A percentile compares a stretch with the other conserved stretches of the same genome.
phyloP scores from a whole-genome alignment of 1,140 invertebrate genomes.

The Lordiphosa clarofinis region DNA sequence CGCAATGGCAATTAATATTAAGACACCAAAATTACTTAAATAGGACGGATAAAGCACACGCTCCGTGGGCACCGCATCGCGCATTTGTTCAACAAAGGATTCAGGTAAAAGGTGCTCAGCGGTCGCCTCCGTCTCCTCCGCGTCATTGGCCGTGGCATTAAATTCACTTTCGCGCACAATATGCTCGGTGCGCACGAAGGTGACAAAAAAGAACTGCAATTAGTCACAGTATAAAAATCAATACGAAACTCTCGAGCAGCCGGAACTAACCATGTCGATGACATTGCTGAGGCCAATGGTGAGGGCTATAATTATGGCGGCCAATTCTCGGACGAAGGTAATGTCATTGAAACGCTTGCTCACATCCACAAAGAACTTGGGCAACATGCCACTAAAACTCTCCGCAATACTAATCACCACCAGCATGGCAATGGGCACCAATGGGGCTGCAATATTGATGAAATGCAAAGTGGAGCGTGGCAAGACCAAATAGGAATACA shows the following conservation, averaged over 20 bases:
- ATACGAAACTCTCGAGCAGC: conserved; percentile 17
- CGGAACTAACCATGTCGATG: conserved; percentile 81
- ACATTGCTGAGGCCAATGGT: conserved; percentile 82
- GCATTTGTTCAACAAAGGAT: conserved; percentile 68
- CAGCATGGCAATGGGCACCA: conserved; percentile 80
- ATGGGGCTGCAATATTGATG: conserved; percentile 80
- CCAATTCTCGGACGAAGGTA: conserved; percentile 81
- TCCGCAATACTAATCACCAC: conserved; percentile 81
- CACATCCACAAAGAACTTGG: conserved; percentile 79
- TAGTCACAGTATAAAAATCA: conserved; percentile 22
- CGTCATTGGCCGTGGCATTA: conserved; percentile 52
- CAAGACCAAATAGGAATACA: conserved; percentile 82
- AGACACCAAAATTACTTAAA: conserved; percentile 86
- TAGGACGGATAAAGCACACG: conserved; percentile 85
- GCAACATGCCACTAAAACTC: conserved; percentile 80
- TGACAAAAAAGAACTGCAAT: conserved; percentile 68
- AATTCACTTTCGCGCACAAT: conserved; percentile 74
- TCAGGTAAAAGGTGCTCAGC: conserved; percentile 63
- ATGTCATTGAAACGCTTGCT: conserved; percentile 82
- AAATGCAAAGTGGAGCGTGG: conserved; percentile 80
- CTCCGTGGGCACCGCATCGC: conserved; percentile 59
- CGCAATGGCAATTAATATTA: conserved; percentile 86
- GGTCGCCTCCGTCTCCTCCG: conserved; percentile 24
- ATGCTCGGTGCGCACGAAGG: conserved; percentile 71
- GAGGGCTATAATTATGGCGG: conserved; percentile 82